These are phyloP conservation scores for Meta bourneti DNA, from an alignment of 2,888 invertebrate species.

Conservation along the genomic window DNA sequence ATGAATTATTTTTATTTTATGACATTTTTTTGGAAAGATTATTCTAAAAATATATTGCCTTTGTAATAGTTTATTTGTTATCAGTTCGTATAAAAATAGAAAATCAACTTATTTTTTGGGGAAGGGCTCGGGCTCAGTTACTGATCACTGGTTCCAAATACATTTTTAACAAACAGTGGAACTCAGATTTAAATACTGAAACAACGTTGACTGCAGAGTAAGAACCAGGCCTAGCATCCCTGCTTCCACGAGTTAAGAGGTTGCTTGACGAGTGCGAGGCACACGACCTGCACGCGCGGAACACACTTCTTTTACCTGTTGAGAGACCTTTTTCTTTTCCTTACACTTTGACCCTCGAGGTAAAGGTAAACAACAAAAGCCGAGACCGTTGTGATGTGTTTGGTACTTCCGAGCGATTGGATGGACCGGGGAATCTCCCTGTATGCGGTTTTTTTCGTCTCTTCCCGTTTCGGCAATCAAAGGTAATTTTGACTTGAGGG, in stretches of 20 bases:
- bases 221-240: neutral
- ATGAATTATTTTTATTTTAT: too few species aligned
- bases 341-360: neutral
- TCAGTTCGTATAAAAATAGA: too few species aligned
- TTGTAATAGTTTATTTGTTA: too few species aligned
- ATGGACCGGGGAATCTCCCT: neutral
- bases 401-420: too few species aligned
- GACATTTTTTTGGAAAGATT: too few species aligned
- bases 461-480: conserved; percentile 13
- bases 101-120: too few species aligned
- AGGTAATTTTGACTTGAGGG: conserved; percentile 2
- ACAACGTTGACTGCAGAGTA: neutral
- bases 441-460: neutral
- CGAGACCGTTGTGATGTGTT: neutral
- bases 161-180: too few species aligned
- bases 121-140: too few species aligned
- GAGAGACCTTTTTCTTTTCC: neutral
- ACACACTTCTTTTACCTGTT: conserved; percentile 47
- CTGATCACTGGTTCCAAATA: too few species aligned
- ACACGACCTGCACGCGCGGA: conserved; percentile 46
- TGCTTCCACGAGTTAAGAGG: neutral
- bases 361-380: neutral
- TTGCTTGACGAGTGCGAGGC: conserved; percentile 25
- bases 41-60: too few species aligned
- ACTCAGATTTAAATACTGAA: too few species aligned